Evolutionary conservation across 2,797 vertebrate genomes (phyloP), one percentile per base, ranked within the genome.

Genomic region (Labroides dimidiatus): DNA sequence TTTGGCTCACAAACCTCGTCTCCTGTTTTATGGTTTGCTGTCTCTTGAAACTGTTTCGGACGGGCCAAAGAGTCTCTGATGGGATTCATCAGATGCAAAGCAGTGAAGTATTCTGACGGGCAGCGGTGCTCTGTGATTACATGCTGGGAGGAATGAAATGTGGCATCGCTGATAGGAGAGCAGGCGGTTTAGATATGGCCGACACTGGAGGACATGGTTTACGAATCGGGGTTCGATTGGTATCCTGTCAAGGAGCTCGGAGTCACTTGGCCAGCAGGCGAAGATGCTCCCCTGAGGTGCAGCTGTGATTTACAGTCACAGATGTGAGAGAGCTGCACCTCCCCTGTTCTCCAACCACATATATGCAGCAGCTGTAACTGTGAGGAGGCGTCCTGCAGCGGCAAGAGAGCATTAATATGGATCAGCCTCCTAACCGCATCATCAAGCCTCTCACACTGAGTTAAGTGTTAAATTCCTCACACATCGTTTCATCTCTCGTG

Each of bases 381-480:
- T 72, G 79, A 87, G 75, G 88, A 76, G 84, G 87, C 65, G 75
- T 85, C 82, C 82, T 77, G 75, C 83, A 56, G 68, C 64, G 75
- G 72, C 77, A 70, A 62, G 74, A 81, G 70, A 90, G 84, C 88
- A 91, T 92, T 92, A 89, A 90, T 93, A 92, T 90, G 87, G 89
- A 91, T 92, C 82, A 84, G 84, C 82, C 66, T 72, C 62, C 84
- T 75, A 88, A 88, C 89, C 72, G 77, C 84, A 89, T 84, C 88
- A 91, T 89, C 90, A 80, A 80, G 87, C 87, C 87, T 88, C 89
- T 92, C 91, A 82, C 87, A 85, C 86, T 50, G 72, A 84, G 80
- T 88, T 91, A 91, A 91, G 88, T 87, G 90, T 90, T 92, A 84
- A 92, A 92, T 90, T 91, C 89, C 87, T 84, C 71, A 79, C 89